phyloP scores from a whole-genome alignment of 2,113 vertebrate species.

The Rhodinocichla rosea region DNA sequence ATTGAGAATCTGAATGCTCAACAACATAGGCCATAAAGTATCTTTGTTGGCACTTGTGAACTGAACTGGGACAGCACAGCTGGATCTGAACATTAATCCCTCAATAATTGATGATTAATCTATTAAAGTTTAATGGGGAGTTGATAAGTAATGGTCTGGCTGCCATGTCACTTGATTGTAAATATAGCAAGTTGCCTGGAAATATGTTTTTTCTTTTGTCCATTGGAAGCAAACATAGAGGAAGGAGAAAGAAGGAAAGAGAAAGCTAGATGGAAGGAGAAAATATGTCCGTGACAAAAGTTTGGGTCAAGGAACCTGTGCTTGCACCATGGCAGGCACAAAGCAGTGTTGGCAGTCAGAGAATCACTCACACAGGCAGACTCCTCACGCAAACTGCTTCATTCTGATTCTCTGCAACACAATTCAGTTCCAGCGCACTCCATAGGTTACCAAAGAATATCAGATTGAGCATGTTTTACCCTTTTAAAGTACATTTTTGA shows the following conservation, averaged over 20 bases:
- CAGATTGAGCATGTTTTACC: background rate
- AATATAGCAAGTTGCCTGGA: constrained; percentile 72
- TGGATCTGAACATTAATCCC: constrained; percentile 75
- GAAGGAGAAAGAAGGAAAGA: background rate
- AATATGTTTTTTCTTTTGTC: constrained; percentile 45
- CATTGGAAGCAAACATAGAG: background rate
- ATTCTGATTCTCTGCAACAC: background rate
- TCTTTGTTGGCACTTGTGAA: constrained; percentile 39
- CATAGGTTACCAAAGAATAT: background rate
- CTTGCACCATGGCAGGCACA: rapidly evolving
- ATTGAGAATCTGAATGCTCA: constrained; percentile 14
- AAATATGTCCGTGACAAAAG: background rate
- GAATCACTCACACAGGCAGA: background rate
- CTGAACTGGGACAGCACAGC: constrained; percentile 76
- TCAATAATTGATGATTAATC: constrained; percentile 81
- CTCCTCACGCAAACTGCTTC: background rate
- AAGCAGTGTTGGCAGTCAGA: background rate
- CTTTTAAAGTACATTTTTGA: background rate
- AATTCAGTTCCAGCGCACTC: background rate
- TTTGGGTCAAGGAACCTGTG: background rate
- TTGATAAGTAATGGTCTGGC: constrained; percentile 74
- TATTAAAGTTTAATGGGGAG: constrained; percentile 83
- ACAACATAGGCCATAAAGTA: constrained; percentile 13
- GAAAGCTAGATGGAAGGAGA: background rate
- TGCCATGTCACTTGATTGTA: constrained; percentile 76